These are phyloP conservation scores for Seira sanloemensis DNA, from an alignment of 2,888 invertebrate species.

Conservation along the genomic window DNA sequence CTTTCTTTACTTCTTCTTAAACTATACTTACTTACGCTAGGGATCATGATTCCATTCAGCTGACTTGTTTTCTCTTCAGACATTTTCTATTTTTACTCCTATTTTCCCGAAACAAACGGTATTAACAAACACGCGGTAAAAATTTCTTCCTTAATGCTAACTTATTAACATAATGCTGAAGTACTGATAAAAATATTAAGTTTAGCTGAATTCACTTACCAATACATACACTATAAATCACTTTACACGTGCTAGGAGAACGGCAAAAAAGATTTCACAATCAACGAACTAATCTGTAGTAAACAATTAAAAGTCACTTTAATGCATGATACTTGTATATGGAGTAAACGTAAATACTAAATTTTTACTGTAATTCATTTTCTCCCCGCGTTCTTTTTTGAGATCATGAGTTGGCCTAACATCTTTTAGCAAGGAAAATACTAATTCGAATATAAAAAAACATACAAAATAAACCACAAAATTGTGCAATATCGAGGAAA, in stretches of 20 bases:
- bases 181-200: background rate
- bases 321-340: no score
- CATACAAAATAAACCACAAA: slow-evolving; percentile 31
- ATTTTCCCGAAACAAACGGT: background rate
- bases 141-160: background rate
- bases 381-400: no score
- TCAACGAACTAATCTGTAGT: slow-evolving; percentile 56
- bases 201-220: slow-evolving; percentile 15
- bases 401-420: slow-evolving; percentile 56
- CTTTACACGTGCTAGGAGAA: no score
- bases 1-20: no score
- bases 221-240: no score
- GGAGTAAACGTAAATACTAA: slow-evolving; percentile 42
- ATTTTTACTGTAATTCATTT: background rate
- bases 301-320: slow-evolving; percentile 8
- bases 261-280: slow-evolving; percentile 46
- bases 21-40: no score
- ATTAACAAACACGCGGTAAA: slow-evolving; percentile 11
- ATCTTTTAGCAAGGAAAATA: no score
- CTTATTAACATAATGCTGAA: background rate
- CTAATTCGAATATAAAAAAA: background rate
- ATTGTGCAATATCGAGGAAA: background rate
- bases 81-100: no score
- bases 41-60: no score
- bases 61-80: no score